Evolutionary conservation across 2,888 invertebrate species (phyloP), one percentile per base, ranked within the genome.

Genomic region (Syrista parreyssii): DNA sequence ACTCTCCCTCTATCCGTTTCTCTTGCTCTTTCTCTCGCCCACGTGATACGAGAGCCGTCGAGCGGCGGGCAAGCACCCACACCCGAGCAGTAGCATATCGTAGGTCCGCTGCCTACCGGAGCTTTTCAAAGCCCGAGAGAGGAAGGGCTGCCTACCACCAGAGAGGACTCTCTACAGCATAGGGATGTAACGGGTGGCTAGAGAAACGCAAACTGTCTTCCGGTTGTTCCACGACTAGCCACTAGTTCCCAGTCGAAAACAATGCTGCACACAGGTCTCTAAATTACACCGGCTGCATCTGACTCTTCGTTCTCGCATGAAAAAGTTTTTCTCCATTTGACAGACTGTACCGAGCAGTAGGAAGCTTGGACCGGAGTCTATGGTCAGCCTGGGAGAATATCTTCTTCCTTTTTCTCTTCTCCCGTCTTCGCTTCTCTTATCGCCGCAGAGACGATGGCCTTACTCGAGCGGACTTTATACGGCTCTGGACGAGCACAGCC

Each of bases 51-150:
- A 68, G 40, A 68, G 34, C 73, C 75, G 30, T 73, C 40, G n/a
- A 23, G 34, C 68, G 74, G 79, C 80, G 79, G 79, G 81, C 82
- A 78, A 78, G 79, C 82, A 82, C 83, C 81, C 79, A 81, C 80
- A 81, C 79, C 83, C 78, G 68, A 84, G 82, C 86, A 81, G 84
- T 86, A 84, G 83, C 86, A 80, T 84, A 86, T 85, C 85, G 84
- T 83, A 82, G 81, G 81, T 79, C 80, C 74, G 75, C 74, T 79
- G 83, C 82, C 82, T 82, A 84, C 82, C 80, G 81, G 79, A 85
- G 85, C 86, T 86, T 86, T 86, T 85, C 82, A 83, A 79, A 84
- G 81, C 77, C 80, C 82, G 79, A 79, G 71, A 77, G 74, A 76
- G 71, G 78, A 34, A 72, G 68, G 75, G 76, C 71, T 33, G 79